Conservation (phyloP, 1,140 invertebrate species). For the Sminthurides bifidus region DNA sequence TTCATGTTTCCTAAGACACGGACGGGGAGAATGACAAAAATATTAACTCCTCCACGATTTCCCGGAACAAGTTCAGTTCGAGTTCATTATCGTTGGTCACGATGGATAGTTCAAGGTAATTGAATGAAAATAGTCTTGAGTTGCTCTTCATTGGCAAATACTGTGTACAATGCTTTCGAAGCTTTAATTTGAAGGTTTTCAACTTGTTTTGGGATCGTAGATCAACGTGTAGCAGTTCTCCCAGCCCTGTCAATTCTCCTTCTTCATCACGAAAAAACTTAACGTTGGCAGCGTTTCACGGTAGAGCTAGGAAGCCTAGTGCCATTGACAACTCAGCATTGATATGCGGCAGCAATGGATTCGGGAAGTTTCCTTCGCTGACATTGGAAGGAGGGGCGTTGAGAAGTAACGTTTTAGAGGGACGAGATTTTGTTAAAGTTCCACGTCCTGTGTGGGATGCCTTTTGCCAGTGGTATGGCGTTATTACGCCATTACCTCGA, state of each 20-base stretch:
- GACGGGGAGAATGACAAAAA: conserved; percentile 12
- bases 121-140: too few relatives aligned
- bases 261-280: conserved; percentile 30
- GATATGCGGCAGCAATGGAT: conserved; percentile 43
- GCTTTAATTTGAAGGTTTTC: too few relatives aligned
- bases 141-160: too few relatives aligned
- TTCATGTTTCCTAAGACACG: conserved; percentile 5
- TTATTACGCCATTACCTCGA: conserved; percentile 61
- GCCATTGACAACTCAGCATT: conserved; percentile 60
- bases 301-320: conserved; percentile 44
- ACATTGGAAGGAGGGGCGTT: conserved; percentile 78
- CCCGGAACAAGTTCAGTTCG: conserved; percentile 27
- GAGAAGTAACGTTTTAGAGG: conserved; percentile 56
- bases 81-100: conserved; percentile 31
- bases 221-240: conserved; percentile 31
- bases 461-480: conserved; percentile 71
- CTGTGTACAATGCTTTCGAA: too few relatives aligned
- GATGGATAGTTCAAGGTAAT: conserved; percentile 32
- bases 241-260: conserved; percentile 38
- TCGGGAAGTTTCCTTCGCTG: conserved; percentile 43
- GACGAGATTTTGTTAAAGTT: conserved; percentile 68
- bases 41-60: neutral
- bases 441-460: conserved; percentile 75
- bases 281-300: conserved; percentile 19
- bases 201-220: too few relatives aligned